Conservation (phyloP, 1,140 invertebrate genomes). For the Rhysida immarginata region DNA sequence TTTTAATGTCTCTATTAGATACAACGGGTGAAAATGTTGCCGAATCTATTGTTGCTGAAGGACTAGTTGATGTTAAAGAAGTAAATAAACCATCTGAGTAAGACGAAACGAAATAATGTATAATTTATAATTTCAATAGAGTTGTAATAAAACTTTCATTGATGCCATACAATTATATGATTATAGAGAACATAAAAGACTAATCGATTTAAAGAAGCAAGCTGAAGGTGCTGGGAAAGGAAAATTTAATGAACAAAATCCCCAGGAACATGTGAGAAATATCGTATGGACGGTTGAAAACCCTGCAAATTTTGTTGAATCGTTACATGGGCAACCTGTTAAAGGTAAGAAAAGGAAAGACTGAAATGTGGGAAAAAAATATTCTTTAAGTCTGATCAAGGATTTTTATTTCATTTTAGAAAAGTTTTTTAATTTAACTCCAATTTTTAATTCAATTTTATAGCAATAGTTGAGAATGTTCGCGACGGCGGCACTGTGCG, state of each 20-base stretch:
- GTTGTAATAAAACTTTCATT: neutral
- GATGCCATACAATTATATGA: neutral
- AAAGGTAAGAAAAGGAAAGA: too few relatives aligned
- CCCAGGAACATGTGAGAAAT: conserved; percentile 55
- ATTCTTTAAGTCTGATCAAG: too few relatives aligned
- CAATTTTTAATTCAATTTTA: conserved; percentile 17
- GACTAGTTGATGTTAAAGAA: conserved; percentile 65
- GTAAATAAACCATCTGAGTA: conserved; percentile 49
- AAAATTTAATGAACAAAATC: conserved; percentile 44
- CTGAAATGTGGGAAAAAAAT: too few relatives aligned
- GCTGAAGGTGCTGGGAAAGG: conserved; percentile 77
- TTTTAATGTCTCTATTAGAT: conserved; percentile 6
- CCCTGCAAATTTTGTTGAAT: conserved; percentile 62
- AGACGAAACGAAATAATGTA: conserved; percentile 15
- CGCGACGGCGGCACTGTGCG: conserved; percentile 89
- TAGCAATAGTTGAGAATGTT: conserved; percentile 87
- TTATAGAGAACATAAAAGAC: conserved; percentile 14
- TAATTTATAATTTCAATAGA: neutral
- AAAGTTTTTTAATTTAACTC: conserved; percentile 15
- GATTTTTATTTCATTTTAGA: too few relatives aligned
- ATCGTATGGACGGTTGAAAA: conserved; percentile 78
- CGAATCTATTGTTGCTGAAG: conserved; percentile 71
- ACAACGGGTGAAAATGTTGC: conserved; percentile 55
- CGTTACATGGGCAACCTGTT: conserved; percentile 57
- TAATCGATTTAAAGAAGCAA: conserved; percentile 76